Conservation (phyloP, 2,113 vertebrate species). For the Leptosomus discolor region DNA sequence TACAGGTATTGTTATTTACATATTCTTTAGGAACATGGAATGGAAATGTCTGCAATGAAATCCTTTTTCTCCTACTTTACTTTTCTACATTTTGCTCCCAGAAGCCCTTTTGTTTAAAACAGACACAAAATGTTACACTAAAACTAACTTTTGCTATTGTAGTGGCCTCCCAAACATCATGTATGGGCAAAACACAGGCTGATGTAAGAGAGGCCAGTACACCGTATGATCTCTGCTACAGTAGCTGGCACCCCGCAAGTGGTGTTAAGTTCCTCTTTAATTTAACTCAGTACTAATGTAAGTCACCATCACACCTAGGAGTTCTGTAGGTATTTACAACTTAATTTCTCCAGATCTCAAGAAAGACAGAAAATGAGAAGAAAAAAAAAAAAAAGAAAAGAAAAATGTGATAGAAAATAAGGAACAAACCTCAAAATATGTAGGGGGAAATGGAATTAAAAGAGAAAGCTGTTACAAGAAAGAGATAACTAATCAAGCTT, state of each 20-base stretch:
- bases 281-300: background rate
- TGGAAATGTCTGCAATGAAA: background rate
- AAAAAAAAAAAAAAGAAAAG: background rate
- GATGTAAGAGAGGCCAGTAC: background rate
- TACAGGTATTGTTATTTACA: background rate
- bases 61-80: background rate
- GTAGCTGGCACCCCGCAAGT: background rate
- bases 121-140: background rate
- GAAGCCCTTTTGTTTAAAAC: background rate
- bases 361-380: background rate
- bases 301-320: background rate
- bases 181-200: background rate
- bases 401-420: background rate
- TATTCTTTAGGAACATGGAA: background rate
- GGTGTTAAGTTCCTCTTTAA: background rate
- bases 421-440: background rate
- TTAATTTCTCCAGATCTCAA: background rate
- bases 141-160: background rate
- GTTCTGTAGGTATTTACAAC: background rate
- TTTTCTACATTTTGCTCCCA: background rate
- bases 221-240: background rate
- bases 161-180: background rate
- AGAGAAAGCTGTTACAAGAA: background rate
- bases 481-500: background rate
- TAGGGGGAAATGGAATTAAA: background rate